Percentiles rank a stretch among this genome's conserved stretches.
phyloP scores from a whole-genome alignment of 2,797 vertebrate genomes.

The Falco berigora region DNA sequence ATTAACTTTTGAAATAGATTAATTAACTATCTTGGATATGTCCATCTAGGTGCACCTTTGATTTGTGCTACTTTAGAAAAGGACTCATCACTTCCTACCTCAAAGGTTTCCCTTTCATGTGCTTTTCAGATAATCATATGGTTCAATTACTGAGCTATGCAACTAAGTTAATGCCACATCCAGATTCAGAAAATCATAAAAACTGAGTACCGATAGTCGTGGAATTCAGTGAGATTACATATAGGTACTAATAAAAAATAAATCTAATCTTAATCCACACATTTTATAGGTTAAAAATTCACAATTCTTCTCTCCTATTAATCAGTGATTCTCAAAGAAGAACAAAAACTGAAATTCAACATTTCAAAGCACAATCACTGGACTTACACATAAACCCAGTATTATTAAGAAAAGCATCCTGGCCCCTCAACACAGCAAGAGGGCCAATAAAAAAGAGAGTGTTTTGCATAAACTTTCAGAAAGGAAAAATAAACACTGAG shows the following conservation, averaged over 20 bases:
- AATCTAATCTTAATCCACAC: background rate
- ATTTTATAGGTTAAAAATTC: background rate
- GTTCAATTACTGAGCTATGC: background rate
- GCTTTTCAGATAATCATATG: background rate
- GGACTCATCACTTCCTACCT: background rate
- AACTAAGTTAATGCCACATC: background rate
- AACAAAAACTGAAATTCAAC: background rate
- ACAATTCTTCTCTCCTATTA: background rate
- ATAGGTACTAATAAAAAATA: background rate
- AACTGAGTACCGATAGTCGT: background rate
- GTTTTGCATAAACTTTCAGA: background rate
- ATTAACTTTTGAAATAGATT: background rate
- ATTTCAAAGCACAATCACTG: background rate
- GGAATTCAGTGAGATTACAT: background rate
- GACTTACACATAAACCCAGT: background rate
- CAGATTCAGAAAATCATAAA: background rate
- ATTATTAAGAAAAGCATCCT: background rate
- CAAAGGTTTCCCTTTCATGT: background rate
- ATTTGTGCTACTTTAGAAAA: background rate
- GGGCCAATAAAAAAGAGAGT: background rate
- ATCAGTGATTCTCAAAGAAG: background rate
- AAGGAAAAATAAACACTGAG: background rate
- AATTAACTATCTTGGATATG: background rate
- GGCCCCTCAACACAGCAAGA: background rate
- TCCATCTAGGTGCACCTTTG: background rate